A percentile compares a stretch with the other conserved stretches of the same genome.
phyloP scores from a whole-genome alignment of 2,113 vertebrate genomes.

The Onychostoma macrolepis region DNA sequence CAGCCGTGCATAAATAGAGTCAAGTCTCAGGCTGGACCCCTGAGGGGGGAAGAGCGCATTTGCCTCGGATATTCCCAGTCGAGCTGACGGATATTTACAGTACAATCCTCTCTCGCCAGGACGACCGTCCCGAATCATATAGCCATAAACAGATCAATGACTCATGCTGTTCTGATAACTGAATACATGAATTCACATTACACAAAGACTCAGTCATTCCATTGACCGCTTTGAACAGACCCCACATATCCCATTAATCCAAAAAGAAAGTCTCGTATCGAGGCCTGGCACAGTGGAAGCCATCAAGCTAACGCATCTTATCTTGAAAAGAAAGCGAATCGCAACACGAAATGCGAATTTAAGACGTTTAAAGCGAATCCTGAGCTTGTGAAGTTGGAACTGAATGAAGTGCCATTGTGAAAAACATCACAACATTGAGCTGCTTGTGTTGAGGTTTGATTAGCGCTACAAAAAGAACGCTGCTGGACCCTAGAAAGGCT shows the following conservation, averaged over 20 bases:
- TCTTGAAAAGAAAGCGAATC: slow-evolving; percentile 13
- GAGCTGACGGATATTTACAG: slow-evolving; percentile 57
- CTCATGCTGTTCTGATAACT: slow-evolving; percentile 64
- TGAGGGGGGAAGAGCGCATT: slow-evolving; percentile 34
- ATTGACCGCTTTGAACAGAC: slow-evolving; percentile 52
- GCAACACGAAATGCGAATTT: slow-evolving; percentile 5
- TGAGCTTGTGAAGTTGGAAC: slow-evolving; percentile 20
- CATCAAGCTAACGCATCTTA: slow-evolving; percentile 37
- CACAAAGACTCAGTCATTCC: slow-evolving; percentile 58
- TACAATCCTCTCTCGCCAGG: slow-evolving; percentile 43
- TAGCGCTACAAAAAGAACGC: slow-evolving; percentile 22
- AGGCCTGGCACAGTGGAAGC: slow-evolving; percentile 28
- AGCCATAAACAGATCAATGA: slow-evolving; percentile 67
- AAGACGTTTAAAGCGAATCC: slow-evolving; percentile 3
- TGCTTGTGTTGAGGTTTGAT: slow-evolving; percentile 34
- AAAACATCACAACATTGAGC: slow-evolving; percentile 44
- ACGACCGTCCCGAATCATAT: slow-evolving; percentile 50
- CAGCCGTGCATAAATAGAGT: slow-evolving; percentile 46
- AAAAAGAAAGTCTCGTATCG: slow-evolving; percentile 13
- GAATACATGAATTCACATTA: slow-evolving; percentile 69
- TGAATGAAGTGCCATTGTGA: slow-evolving; percentile 33
- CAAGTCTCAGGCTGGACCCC: slow-evolving; percentile 43
- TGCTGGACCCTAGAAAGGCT: slow-evolving; percentile 18
- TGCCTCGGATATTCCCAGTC: slow-evolving; percentile 41
- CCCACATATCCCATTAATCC: slow-evolving; percentile 22